Percentiles rank a stretch among this genome's conserved stretches.
phyloP scores from a whole-genome alignment of 2,888 invertebrate genomes.

The Vanessa cardui region DNA sequence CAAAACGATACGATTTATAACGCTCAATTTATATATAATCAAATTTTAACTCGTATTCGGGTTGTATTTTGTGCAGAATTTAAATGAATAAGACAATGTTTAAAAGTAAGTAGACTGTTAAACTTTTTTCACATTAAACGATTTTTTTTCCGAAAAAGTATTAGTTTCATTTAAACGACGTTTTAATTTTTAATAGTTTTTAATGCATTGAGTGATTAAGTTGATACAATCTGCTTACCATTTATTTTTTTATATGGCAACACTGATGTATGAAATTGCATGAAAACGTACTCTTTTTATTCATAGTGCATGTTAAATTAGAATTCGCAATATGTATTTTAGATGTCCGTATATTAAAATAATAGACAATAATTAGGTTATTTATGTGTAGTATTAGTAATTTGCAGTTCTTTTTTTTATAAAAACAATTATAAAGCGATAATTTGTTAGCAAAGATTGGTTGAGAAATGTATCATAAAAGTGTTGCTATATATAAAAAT shows the following conservation, averaged over 20 bases:
- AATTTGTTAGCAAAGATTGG: neutral
- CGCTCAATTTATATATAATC: constrained; percentile 3
- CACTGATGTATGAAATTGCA: constrained; percentile 22
- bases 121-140: constrained; percentile 77
- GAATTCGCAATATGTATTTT: neutral
- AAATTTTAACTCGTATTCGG: constrained; percentile 14
- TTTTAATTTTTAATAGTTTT: constrained; percentile 33
- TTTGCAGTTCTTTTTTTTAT: too few relatives aligned
- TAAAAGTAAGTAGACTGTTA: constrained; percentile 77
- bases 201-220: constrained; percentile 65
- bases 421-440: too few relatives aligned
- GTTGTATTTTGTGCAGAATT: constrained; percentile 17
- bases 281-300: constrained; percentile 12
- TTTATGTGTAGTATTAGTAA: too few relatives aligned
- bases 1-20: neutral
- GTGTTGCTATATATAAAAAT: constrained; percentile 24
- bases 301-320: constrained; percentile 14
- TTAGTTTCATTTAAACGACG: constrained; percentile 63
- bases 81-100: constrained; percentile 6
- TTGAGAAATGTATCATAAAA: neutral
- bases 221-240: constrained; percentile 77
- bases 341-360: neutral
- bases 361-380: too few relatives aligned
- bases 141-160: constrained; percentile 52
- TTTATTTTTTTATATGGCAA: constrained; percentile 46